Evolutionary conservation across 1,140 invertebrate species (phyloP).

Genomic region (Drosophila pruinosa): DNA sequence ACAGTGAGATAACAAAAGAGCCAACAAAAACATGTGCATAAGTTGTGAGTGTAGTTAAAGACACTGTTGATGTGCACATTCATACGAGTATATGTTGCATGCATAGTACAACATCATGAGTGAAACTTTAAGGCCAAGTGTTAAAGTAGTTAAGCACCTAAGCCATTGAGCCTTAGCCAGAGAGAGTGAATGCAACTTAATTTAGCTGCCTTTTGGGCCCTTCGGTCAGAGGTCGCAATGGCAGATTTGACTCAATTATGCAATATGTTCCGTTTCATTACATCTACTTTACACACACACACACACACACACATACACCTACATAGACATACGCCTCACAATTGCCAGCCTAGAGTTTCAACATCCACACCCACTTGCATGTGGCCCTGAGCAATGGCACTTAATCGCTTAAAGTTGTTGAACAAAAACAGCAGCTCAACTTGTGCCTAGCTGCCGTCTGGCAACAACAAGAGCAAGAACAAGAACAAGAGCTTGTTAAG

Average conservation of each 20-base stretch:
- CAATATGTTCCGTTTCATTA: conserved; percentile 75
- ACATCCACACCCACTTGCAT: neutral
- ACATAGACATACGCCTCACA: neutral
- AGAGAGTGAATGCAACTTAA: neutral
- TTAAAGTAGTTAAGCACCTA: conserved; percentile 2
- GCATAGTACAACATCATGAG: conserved; percentile 20
- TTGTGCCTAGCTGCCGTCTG: conserved; percentile 19
- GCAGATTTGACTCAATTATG: conserved; percentile 71
- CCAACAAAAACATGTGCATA: neutral
- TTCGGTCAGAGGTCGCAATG: neutral
- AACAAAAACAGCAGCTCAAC: conserved; percentile 26
- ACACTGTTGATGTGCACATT: neutral
- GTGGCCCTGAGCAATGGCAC: conserved; percentile 36
- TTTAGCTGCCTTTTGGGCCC: neutral
- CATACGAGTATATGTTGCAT: no score
- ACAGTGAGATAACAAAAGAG: neutral
- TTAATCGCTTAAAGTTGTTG: conserved; percentile 46
- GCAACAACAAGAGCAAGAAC: conserved; percentile 7
- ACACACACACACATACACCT: conserved; percentile 13
- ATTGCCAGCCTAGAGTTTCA: neutral
- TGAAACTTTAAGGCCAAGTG: conserved; percentile 21
- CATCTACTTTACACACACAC: conserved; percentile 53
- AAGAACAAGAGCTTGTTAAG: conserved; percentile 14
- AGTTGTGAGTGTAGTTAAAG: neutral
- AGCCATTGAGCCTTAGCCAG: neutral